phyloP scores from a whole-genome alignment of 2,797 vertebrate species.

The Taeniopygia guttata region DNA sequence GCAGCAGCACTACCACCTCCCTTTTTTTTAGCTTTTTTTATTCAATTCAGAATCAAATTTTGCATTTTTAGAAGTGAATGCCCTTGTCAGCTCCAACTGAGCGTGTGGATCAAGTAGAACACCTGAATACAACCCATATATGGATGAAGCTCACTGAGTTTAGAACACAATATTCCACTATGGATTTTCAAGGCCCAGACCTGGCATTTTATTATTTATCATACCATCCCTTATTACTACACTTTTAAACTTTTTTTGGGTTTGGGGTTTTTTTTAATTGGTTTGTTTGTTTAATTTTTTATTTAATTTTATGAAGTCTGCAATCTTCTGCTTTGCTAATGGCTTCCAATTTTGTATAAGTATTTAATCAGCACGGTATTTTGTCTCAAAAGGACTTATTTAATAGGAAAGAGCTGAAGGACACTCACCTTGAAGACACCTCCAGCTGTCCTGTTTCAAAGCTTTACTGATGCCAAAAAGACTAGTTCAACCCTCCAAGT shows the following conservation, averaged over 20 bases:
- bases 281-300: neutral
- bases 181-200: neutral
- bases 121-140: neutral
- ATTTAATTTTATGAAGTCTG: neutral
- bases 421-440: neutral
- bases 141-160: neutral
- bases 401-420: neutral
- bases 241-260: neutral
- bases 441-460: neutral
- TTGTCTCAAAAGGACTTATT: neutral
- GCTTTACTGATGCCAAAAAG: neutral
- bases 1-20: neutral
- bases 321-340: neutral
- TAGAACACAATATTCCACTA: neutral
- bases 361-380: neutral
- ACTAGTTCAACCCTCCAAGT: neutral
- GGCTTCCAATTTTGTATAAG: neutral
- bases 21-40: neutral
- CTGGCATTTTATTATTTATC: neutral
- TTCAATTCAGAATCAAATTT: neutral
- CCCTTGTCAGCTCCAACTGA: neutral
- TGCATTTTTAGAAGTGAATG: neutral
- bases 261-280: accelerated
- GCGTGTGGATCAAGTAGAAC: neutral
- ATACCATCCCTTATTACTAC: neutral